Evolutionary conservation across 2,797 vertebrate genomes (phyloP).

Genomic region (Odontamblyopus rebecca): DNA sequence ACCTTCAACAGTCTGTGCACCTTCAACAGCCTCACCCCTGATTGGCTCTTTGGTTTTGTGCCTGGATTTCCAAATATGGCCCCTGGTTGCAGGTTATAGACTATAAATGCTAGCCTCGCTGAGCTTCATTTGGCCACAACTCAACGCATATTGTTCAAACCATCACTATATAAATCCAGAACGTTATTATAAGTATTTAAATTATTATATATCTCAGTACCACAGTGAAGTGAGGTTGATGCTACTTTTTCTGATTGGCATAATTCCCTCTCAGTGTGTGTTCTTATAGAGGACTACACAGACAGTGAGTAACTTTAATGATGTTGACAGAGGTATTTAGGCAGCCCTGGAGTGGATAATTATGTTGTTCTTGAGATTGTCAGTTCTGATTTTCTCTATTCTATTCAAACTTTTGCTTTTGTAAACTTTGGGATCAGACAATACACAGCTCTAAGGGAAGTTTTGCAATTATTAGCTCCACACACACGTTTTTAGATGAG

Average conservation of each 20-base stretch:
- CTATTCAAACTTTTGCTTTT: slow-evolving; percentile 1
- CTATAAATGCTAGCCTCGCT: too few species aligned
- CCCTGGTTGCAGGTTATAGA: too few species aligned
- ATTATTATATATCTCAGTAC: too few species aligned
- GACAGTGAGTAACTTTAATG: slow-evolving; percentile 6
- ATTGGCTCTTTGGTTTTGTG: too few species aligned
- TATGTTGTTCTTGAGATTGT: slow-evolving; percentile 10
- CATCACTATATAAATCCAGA: too few species aligned
- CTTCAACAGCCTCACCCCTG: too few species aligned
- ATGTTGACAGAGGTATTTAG: slow-evolving; percentile 4
- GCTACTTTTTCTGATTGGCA: not conserved
- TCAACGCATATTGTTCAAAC: too few species aligned
- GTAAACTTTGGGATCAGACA: not conserved
- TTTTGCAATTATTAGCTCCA: not conserved
- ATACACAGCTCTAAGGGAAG: not conserved
- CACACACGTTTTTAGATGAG: not conserved
- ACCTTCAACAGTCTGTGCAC: too few species aligned
- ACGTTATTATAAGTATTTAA: too few species aligned
- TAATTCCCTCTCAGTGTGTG: not conserved
- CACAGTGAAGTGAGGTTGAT: not conserved
- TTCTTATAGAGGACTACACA: not conserved
- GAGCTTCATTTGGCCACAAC: too few species aligned
- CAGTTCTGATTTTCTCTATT: slow-evolving; percentile 14
- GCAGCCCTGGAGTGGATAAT: slow-evolving; percentile 2
- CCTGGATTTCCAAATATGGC: too few species aligned